These are phyloP conservation scores for Acleris emargana DNA, from an alignment of 2,888 invertebrate species.

Conservation along the genomic window DNA sequence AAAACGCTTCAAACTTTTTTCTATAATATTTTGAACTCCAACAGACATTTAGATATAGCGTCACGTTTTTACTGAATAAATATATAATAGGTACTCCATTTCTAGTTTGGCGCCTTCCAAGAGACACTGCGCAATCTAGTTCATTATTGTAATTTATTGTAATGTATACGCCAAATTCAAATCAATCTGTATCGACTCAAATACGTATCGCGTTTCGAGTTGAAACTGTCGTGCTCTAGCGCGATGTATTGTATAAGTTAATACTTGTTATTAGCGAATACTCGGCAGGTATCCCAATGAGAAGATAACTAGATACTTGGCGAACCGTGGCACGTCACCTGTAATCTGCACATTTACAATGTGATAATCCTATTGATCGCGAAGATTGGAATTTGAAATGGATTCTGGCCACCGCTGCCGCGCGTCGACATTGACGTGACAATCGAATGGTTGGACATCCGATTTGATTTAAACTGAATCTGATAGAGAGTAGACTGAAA, in stretches of 20 bases:
- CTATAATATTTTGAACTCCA: too few species aligned
- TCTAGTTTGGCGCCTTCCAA: background rate
- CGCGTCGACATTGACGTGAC: constrained; percentile 47
- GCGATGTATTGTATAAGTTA: background rate
- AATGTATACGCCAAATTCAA: constrained; percentile 32
- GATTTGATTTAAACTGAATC: constrained; percentile 1
- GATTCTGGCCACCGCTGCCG: constrained; percentile 45
- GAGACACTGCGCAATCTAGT: constrained; percentile 2
- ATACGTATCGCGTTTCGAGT: constrained; percentile 26
- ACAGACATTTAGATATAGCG: too few species aligned
- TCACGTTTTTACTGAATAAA: too few species aligned
- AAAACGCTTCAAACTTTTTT: too few species aligned
- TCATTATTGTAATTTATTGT: constrained; percentile 32
- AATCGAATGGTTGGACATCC: constrained; percentile 45
- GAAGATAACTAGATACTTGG: constrained; percentile 21
- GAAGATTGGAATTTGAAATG: constrained; percentile 56
- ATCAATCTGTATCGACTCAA: constrained; percentile 27
- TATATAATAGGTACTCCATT: too few species aligned
- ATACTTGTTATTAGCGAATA: background rate
- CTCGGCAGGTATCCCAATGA: constrained; percentile 27
- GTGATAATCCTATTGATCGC: constrained; percentile 49
- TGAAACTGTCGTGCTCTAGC: constrained; percentile 10
- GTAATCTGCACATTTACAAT: constrained; percentile 30
- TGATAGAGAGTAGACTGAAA: background rate
- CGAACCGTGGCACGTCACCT: constrained; percentile 25